Percentiles rank a stretch among this genome's conserved stretches.
These are phyloP conservation scores for Diarsia dahlii DNA, from an alignment of 2,888 invertebrate species.

Conservation along the genomic window DNA sequence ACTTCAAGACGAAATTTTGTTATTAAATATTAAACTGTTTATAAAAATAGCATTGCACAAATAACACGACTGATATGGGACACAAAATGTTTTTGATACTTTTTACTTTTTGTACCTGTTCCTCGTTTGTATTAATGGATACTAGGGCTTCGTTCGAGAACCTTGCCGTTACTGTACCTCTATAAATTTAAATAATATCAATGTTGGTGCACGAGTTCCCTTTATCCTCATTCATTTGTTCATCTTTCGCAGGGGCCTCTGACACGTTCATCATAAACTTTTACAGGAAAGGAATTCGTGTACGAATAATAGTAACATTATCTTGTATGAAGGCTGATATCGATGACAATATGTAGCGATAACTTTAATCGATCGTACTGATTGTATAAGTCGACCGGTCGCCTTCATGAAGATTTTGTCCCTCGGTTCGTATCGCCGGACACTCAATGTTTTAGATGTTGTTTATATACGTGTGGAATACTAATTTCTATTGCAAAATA, in stretches of 20 bases:
- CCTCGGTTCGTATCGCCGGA: conserved; percentile 72
- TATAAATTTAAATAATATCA: conserved; percentile 70
- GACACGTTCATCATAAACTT: conserved; percentile 47
- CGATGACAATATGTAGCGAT: conserved; percentile 84
- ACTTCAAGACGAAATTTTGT: conserved; percentile 88
- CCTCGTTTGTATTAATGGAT: conserved; percentile 82
- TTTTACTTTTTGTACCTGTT: conserved; percentile 87
- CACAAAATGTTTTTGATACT: conserved; percentile 90
- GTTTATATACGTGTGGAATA: conserved; percentile 60
- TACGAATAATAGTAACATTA: conserved; percentile 72
- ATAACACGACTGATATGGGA: conserved; percentile 90
- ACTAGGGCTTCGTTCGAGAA: conserved; percentile 79
- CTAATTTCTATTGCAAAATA: conserved; percentile 62
- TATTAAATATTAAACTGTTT: conserved; percentile 81
- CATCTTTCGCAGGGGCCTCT: conserved; percentile 60
- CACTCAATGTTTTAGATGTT: conserved; percentile 64
- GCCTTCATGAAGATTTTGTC: conserved; percentile 71
- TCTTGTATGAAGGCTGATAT: conserved; percentile 78
- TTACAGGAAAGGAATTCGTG: conserved; percentile 77
- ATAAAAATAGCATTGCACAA: conserved; percentile 88
- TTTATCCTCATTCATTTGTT: conserved; percentile 65
- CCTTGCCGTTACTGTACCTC: conserved; percentile 82
- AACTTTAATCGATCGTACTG: conserved; percentile 72
- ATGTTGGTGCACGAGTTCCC: conserved; percentile 81
- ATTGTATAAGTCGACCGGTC: conserved; percentile 71